Conservation (phyloP, 2,888 invertebrate species). For the Drosophila longiperda region DNA sequence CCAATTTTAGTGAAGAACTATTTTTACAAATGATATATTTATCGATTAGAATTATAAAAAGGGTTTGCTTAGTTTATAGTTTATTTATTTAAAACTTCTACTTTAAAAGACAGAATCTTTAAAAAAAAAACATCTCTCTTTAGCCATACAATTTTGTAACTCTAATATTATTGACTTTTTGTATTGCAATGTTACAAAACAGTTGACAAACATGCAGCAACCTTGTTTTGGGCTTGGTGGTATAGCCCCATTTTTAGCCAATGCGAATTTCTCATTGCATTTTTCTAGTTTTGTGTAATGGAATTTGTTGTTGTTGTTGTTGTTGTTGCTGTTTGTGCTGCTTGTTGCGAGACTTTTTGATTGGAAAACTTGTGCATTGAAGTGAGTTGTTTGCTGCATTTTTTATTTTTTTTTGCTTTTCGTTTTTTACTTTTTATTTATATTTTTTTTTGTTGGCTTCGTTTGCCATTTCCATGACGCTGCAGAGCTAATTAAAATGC, state of each 20-base stretch:
- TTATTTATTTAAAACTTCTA: not conserved
- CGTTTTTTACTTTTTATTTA: conserved; percentile 9
- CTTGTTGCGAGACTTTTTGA: conserved; percentile 50
- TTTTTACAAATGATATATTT: not conserved
- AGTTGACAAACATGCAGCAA: conserved; percentile 3
- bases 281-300: conserved; percentile 32
- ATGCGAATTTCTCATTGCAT: conserved; percentile 39
- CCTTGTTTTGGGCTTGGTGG: conserved; percentile 12
- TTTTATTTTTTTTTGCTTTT: not conserved
- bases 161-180: not conserved
- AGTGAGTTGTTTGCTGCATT: conserved; percentile 25
- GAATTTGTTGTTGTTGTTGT: conserved; percentile 24
- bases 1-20: not conserved
- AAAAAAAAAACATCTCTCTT: not conserved
- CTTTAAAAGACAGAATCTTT: not conserved
- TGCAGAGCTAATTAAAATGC: conserved; percentile 53
- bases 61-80: not conserved
- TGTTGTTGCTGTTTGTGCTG: conserved; percentile 23
- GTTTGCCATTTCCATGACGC: not conserved
- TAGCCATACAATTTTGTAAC: not conserved
- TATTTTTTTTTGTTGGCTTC: not conserved
- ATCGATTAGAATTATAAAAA: not conserved
- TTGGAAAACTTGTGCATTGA: conserved; percentile 53
- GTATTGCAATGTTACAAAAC: conserved; percentile 5
- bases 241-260: conserved; percentile 28